A percentile compares a stretch with the other conserved stretches of the same genome.
phyloP scores from a whole-genome alignment of 2,113 vertebrate species.

The Eptesicus fuscus region DNA sequence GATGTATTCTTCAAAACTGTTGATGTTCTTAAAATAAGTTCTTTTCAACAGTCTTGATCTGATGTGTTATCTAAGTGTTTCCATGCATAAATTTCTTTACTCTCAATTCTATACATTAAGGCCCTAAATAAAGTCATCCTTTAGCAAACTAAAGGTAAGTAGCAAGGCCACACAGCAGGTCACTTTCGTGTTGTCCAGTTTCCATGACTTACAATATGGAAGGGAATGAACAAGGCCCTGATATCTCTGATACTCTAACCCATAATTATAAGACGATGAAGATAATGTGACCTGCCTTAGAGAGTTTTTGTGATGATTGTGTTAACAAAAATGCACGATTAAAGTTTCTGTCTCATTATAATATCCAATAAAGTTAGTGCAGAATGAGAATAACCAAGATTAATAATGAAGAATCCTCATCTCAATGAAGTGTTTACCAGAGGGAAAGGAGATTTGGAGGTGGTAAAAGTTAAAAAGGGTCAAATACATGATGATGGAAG shows the following conservation, averaged over 20 bases:
- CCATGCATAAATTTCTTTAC: neutral
- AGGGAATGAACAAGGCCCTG: neutral
- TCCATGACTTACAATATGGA: neutral
- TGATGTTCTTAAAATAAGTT: neutral
- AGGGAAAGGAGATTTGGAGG: neutral
- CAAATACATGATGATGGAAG: neutral
- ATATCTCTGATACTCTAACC: neutral
- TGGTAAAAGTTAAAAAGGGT: neutral
- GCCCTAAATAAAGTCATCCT: neutral
- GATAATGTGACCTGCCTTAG: neutral
- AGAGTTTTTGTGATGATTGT: neutral
- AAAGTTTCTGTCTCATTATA: neutral
- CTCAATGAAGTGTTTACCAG: neutral
- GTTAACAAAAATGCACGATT: neutral
- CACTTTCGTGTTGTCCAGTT: neutral
- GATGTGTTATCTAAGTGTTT: neutral
- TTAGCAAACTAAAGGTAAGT: neutral
- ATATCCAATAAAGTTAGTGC: neutral
- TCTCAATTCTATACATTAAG: neutral
- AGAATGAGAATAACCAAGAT: neutral
- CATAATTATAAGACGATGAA: neutral
- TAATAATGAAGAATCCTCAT: neutral
- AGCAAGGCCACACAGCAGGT: neutral
- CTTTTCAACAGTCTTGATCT: neutral
- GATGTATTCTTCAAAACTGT: neutral